Conservation (phyloP, 2,797 vertebrate species). For the Enteromius mattozi region DNA sequence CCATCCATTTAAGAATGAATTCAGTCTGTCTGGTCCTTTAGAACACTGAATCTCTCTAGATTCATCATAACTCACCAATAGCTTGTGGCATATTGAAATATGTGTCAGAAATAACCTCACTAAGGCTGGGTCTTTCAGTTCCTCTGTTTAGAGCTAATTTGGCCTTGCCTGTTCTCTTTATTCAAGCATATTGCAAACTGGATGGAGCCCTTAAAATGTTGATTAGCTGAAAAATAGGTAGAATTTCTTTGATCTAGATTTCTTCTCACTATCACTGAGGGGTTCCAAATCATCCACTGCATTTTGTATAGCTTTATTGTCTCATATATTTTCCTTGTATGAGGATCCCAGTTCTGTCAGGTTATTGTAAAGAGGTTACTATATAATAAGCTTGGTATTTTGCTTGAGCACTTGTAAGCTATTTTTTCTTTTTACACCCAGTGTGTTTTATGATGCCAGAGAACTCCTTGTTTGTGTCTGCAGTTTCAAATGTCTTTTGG, state of each 20-base stretch:
- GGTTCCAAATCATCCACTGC: not conserved
- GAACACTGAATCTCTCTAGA: conserved; percentile 38
- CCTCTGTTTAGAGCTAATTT: conserved; percentile 54
- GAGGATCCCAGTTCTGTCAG: conserved; percentile 23
- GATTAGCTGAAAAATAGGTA: not conserved
- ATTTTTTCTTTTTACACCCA: not conserved
- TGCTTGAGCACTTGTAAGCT: conserved; percentile 7
- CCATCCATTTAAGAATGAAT: conserved; percentile 29
- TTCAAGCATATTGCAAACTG: not conserved
- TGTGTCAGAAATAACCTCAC: conserved; percentile 54
- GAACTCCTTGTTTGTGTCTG: not conserved
- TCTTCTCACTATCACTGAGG: not conserved
- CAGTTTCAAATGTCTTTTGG: conserved; percentile 5
- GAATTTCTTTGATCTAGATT: not conserved
- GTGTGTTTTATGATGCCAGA: conserved; percentile 6
- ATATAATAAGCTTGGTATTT: conserved; percentile 37
- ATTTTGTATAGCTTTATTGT: not conserved
- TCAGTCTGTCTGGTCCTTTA: conserved; percentile 38
- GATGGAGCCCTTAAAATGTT: not conserved
- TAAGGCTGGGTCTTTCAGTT: conserved; percentile 55
- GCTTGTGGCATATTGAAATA: conserved; percentile 47
- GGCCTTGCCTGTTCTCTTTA: conserved; percentile 8
- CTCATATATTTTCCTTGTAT: conserved; percentile 17
- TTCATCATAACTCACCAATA: conserved; percentile 34
- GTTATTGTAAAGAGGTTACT: conserved; percentile 22